phyloP scores from a whole-genome alignment of 2,797 vertebrate genomes.

The Gouania willdenowi region DNA sequence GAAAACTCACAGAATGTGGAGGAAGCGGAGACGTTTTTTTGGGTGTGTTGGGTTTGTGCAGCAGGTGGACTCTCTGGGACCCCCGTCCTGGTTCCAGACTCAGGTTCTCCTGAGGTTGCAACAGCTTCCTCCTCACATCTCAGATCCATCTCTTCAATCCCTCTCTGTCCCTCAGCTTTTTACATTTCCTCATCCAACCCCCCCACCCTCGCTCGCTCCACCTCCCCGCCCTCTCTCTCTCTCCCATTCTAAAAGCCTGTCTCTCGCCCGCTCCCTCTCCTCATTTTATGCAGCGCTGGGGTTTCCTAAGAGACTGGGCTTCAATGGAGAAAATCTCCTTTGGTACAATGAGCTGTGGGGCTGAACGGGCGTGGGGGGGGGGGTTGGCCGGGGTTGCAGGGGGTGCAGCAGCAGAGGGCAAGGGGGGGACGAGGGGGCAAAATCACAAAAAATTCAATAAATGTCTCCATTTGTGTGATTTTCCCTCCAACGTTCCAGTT shows the following conservation, averaged over 20 bases:
- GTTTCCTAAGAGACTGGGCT: slow-evolving; percentile 83
- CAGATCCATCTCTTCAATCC: too few species aligned
- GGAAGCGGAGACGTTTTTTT: too few species aligned
- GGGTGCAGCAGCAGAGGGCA: slow-evolving; percentile 63
- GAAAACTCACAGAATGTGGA: too few species aligned
- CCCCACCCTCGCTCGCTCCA: slow-evolving; percentile 50
- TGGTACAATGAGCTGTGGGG: slow-evolving; percentile 82
- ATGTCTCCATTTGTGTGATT: slow-evolving; percentile 59
- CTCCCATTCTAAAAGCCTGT: slow-evolving; percentile 71
- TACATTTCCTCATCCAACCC: slow-evolving; percentile 60
- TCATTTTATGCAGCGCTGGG: slow-evolving; percentile 83
- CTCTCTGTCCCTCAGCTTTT: slow-evolving; percentile 23
- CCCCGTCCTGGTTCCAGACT: too few species aligned
- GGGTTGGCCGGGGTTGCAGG: slow-evolving; percentile 45
- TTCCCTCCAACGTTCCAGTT: slow-evolving; percentile 45
- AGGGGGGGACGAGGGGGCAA: slow-evolving; percentile 42
- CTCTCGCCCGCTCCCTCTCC: slow-evolving; percentile 67
- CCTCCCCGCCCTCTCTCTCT: slow-evolving; percentile 62
- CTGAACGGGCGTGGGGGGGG: too few species aligned
- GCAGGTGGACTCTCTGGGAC: too few species aligned
- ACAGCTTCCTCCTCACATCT: too few species aligned
- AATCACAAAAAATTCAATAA: slow-evolving; percentile 62
- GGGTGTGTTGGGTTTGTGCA: too few species aligned
- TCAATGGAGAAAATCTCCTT: slow-evolving; percentile 85
- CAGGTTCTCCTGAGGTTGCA: too few species aligned